A percentile compares a stretch with the other conserved stretches of the same genome.
phyloP scores from a whole-genome alignment of 2,888 invertebrate genomes.

The Synanthedon vespiformis region DNA sequence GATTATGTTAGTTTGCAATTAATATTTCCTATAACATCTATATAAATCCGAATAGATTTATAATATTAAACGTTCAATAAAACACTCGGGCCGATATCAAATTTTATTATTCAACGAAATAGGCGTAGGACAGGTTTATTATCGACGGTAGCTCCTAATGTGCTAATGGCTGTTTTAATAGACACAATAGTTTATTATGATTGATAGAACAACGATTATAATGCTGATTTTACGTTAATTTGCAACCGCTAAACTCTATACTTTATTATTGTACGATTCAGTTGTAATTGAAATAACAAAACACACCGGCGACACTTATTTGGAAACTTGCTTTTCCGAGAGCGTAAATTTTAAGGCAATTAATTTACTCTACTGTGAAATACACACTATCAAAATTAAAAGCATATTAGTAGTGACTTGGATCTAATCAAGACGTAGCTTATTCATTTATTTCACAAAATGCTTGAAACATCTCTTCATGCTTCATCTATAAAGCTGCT shows the following conservation, averaged over 20 bases:
- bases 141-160: conserved; percentile 17
- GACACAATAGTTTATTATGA: conserved; percentile 19
- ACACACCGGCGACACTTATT: neutral
- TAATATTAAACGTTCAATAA: neutral
- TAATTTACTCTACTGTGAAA: too few species aligned
- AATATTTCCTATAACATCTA: conserved; percentile 2
- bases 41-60: too few species aligned
- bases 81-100: conserved; percentile 1
- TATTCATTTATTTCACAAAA: too few species aligned
- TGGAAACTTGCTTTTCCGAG: neutral
- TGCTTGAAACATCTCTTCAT: too few species aligned
- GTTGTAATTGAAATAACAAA: too few species aligned
- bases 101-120: conserved; percentile 3
- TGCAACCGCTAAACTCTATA: conserved; percentile 7
- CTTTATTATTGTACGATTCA: too few species aligned
- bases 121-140: conserved; percentile 13
- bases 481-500: too few species aligned
- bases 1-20: too few species aligned
- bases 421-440: too few species aligned
- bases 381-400: too few species aligned
- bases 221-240: conserved; percentile 22
- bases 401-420: too few species aligned
- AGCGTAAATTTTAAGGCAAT: neutral
- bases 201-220: conserved; percentile 19
- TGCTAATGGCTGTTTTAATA: conserved; percentile 17